Evolutionary conservation across 2,888 invertebrate genomes (phyloP).

Genomic region (Mythimna vitellina): DNA sequence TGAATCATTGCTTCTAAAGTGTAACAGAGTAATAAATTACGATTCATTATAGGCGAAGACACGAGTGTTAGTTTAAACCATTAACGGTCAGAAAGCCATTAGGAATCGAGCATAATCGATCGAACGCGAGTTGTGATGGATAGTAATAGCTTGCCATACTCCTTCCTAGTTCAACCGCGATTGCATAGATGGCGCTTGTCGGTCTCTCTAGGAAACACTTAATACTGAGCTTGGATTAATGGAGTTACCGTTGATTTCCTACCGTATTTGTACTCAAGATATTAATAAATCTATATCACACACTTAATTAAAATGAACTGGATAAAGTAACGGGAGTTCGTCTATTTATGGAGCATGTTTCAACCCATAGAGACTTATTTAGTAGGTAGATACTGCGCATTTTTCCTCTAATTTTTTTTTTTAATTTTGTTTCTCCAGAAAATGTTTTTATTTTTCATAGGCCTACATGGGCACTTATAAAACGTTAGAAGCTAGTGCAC

Average conservation of each 20-base stretch:
- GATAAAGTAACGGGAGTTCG: conserved; percentile 36
- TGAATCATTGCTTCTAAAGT: not conserved
- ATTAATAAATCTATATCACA: conserved; percentile 54
- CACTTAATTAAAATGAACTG: conserved; percentile 49
- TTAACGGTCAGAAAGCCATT: conserved; percentile 32
- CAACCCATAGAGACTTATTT: conserved; percentile 1
- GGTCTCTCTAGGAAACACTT: conserved; percentile 38
- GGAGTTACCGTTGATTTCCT: conserved; percentile 42
- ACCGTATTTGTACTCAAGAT: conserved; percentile 47
- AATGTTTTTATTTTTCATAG: no score
- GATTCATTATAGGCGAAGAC: conserved; percentile 23
- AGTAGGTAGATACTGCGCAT: not conserved
- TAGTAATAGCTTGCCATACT: conserved; percentile 17
- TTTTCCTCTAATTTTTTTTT: no score
- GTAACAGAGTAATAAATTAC: conserved; percentile 18
- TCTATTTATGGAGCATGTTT: conserved; percentile 25
- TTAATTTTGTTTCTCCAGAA: no score
- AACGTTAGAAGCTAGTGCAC: no score
- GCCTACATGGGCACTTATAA: no score
- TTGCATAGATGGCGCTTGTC: conserved; percentile 56
- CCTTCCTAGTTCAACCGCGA: conserved; percentile 37
- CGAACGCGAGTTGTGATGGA: conserved; percentile 21
- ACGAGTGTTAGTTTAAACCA: conserved; percentile 28
- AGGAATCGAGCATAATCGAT: conserved; percentile 34
- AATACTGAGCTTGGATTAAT: conserved; percentile 39